These are phyloP conservation scores for Dilophus febrilis DNA, from an alignment of 2,888 invertebrate genomes.

Conservation along the genomic window DNA sequence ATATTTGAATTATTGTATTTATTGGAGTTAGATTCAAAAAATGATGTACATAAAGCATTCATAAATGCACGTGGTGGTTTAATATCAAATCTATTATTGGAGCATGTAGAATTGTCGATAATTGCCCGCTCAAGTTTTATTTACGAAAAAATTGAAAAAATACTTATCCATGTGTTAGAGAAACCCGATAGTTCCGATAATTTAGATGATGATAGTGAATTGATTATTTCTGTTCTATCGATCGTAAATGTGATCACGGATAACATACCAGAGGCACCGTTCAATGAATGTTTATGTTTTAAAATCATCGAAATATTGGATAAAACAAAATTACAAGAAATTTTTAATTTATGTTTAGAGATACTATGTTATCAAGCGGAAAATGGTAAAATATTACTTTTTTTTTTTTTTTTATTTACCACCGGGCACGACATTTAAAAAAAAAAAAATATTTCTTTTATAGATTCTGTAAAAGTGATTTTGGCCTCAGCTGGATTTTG, in stretches of 20 bases:
- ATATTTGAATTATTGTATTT: conserved; percentile 30
- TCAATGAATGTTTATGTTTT: no score
- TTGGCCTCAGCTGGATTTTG: conserved; percentile 61
- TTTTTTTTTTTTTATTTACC: no score
- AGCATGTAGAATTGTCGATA: conserved; percentile 48
- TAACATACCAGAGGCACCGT: no score
- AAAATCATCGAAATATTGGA: conserved; percentile 38
- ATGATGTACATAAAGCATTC: conserved; percentile 32
- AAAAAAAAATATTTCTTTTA: conserved; percentile 14
- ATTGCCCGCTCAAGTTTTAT: conserved; percentile 37
- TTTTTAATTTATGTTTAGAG: conserved; percentile 60
- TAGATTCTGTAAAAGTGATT: conserved; percentile 60
- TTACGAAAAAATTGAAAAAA: conserved; percentile 34
- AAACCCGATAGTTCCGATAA: no score
- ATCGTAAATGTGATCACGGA: no score
- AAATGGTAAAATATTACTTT: conserved; percentile 36
- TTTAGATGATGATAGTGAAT: no score
- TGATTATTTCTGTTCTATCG: no score
- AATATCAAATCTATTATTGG: conserved; percentile 62
- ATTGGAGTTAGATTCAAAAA: conserved; percentile 19
- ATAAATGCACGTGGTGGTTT: conserved; percentile 54
- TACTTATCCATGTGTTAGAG: no score
- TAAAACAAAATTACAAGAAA: conserved; percentile 48
- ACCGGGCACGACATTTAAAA: no score
- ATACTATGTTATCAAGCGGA: conserved; percentile 59